Percentiles rank a stretch among this genome's conserved stretches.
phyloP scores from a whole-genome alignment of 2,888 invertebrate genomes.

The Epirrhoe tristata region DNA sequence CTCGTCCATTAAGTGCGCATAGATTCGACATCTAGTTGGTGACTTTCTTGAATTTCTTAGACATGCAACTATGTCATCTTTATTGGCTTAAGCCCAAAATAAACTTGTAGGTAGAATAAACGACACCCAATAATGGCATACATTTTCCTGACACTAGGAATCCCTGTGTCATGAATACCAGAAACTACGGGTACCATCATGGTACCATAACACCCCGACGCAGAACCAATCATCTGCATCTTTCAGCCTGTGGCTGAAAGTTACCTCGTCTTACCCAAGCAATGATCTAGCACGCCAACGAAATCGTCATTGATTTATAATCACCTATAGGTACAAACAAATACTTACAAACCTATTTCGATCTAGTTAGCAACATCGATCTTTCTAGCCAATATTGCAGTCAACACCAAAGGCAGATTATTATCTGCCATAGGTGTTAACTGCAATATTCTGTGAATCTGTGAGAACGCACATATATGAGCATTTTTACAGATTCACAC shows the following conservation, averaged over 20 bases:
- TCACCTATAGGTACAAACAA: background rate
- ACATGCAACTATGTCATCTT: slow-evolving; percentile 40
- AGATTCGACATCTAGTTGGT: slow-evolving; percentile 69
- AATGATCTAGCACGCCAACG: no score
- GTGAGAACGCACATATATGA: no score
- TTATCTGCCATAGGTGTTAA: no score
- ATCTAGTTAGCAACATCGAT: background rate
- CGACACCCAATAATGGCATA: no score
- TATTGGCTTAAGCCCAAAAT: slow-evolving; percentile 36
- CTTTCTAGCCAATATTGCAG: slow-evolving; percentile 1
- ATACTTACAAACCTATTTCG: background rate
- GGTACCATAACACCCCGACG: no score
- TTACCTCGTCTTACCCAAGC: no score
- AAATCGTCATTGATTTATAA: background rate
- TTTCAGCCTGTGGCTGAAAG: no score
- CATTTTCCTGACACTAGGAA: no score
- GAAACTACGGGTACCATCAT: no score
- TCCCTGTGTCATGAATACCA: no score
- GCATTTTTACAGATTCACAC: slow-evolving; percentile 9
- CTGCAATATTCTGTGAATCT: no score
- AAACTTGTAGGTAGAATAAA: background rate
- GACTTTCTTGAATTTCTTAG: slow-evolving; percentile 66
- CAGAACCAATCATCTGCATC: no score
- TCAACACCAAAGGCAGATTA: background rate
- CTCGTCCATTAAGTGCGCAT: slow-evolving; percentile 77